Conservation (phyloP, 1,140 invertebrate species). For the Pissodes strobi region DNA sequence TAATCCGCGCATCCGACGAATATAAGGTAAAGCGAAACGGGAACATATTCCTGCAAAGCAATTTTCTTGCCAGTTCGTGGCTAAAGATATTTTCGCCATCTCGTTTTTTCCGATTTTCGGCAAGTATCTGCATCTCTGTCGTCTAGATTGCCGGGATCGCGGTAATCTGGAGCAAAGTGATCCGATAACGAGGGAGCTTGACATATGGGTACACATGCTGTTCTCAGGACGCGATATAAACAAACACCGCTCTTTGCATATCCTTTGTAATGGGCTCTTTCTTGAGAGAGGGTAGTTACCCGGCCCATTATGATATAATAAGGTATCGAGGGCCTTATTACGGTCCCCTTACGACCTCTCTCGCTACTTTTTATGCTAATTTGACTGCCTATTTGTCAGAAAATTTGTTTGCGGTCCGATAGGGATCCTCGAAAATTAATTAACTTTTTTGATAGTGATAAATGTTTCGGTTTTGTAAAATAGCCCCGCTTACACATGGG, state of each 20-base stretch:
- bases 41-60: conserved; percentile 46
- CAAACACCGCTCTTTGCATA: conserved; percentile 52
- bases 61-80: conserved; percentile 48
- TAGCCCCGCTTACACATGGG: neutral
- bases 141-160: conserved; percentile 46
- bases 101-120: conserved; percentile 19
- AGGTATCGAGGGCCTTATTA: conserved; percentile 49
- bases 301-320: conserved; percentile 50
- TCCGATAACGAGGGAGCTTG: conserved; percentile 49
- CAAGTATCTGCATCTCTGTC: conserved; percentile 34
- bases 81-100: conserved; percentile 42
- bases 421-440: conserved; percentile 23
- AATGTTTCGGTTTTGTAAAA: conserved; percentile 18
- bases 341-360: conserved; percentile 28
- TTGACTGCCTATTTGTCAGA: conserved; percentile 24
- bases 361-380: conserved; percentile 31
- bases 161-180: conserved; percentile 51
- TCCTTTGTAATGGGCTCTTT: conserved; percentile 47
- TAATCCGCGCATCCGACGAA: conserved; percentile 44
- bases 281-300: conserved; percentile 46
- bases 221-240: conserved; percentile 50
- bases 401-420: conserved; percentile 29
- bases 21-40: conserved; percentile 37
- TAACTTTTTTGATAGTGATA: conserved; percentile 31
- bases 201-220: conserved; percentile 53